Evolutionary conservation across 2,888 invertebrate genomes (phyloP).

Genomic region (Agrenia bidenticulata): DNA sequence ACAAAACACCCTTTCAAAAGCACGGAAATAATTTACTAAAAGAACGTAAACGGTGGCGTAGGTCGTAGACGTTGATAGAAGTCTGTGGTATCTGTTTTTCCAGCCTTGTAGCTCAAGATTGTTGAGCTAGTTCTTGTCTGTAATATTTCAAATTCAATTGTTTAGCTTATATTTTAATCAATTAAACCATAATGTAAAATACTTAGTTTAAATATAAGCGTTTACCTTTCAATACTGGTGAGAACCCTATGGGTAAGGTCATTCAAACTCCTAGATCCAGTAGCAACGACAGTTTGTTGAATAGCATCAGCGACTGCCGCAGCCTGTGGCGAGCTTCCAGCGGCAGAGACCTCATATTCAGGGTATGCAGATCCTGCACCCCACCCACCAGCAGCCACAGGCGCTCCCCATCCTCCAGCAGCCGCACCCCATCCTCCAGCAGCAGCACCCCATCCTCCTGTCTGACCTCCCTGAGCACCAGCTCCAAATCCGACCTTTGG

Average conservation of each 20-base stretch:
- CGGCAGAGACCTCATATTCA: conserved; percentile 16
- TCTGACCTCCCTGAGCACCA: conserved; percentile 30
- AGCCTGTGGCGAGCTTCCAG: conserved; percentile 15
- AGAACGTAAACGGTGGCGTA: too few species aligned
- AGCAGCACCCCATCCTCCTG: conserved; percentile 27
- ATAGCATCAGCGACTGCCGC: conserved; percentile 24
- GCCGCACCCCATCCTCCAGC: conserved; percentile 30
- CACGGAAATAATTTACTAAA: too few species aligned
- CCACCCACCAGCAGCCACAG: conserved; percentile 24
- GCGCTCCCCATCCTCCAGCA: conserved; percentile 30
- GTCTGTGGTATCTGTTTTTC: neutral
- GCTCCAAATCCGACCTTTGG: conserved; percentile 38
- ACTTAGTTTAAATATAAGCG: neutral
- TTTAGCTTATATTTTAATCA: neutral
- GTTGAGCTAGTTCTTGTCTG: conserved; percentile 12
- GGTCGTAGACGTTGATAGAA: neutral
- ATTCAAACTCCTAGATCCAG: conserved; percentile 34
- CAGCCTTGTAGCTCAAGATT: neutral
- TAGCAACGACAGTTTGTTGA: conserved; percentile 22
- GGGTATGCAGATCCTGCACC: conserved; percentile 20
- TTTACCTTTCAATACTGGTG: conserved; percentile 43
- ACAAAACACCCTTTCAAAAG: too few species aligned
- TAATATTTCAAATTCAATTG: neutral
- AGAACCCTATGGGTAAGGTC: conserved; percentile 41
- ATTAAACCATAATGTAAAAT: neutral